phyloP scores from a whole-genome alignment of 64 coral and sea anemone genomes.

The Acropora tenuis region DNA sequence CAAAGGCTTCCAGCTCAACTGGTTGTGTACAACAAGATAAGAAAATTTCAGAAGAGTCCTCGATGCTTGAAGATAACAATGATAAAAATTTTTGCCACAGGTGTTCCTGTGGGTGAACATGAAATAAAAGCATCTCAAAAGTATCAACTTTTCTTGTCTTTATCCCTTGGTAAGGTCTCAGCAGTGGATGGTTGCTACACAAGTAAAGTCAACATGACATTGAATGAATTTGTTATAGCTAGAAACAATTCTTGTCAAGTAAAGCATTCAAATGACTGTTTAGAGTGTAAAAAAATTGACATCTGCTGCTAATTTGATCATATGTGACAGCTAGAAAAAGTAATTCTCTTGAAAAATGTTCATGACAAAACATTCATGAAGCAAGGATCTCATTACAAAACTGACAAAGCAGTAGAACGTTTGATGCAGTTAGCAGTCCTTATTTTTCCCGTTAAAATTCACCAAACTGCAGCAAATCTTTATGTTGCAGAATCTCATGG shows the following conservation, averaged over 20 bases:
- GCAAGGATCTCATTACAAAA: slow-evolving; percentile 43
- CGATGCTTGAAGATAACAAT: no score
- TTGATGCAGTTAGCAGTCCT: slow-evolving; percentile 47
- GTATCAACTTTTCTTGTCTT: slow-evolving; percentile 21
- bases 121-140: slow-evolving; percentile 9
- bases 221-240: slow-evolving; percentile 46
- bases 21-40: no score
- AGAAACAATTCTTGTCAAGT: slow-evolving; percentile 27
- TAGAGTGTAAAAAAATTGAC: slow-evolving; percentile 31
- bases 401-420: slow-evolving; percentile 57
- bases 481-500: slow-evolving; percentile 35
- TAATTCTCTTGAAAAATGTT: slow-evolving; percentile 9
- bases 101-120: slow-evolving; percentile 45
- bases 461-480: not conserved
- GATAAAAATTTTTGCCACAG: slow-evolving; percentile 5
- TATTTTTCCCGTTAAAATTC: slow-evolving; percentile 18
- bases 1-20: no score
- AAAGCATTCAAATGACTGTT: slow-evolving; percentile 30
- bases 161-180: slow-evolving; percentile 36
- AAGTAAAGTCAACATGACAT: slow-evolving; percentile 51
- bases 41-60: no score
- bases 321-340: not conserved
- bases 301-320: slow-evolving; percentile 11
- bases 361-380: slow-evolving; percentile 15
- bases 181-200: slow-evolving; percentile 34